phyloP scores from a whole-genome alignment of 2,888 invertebrate genomes.

The Malacosoma neustria region DNA sequence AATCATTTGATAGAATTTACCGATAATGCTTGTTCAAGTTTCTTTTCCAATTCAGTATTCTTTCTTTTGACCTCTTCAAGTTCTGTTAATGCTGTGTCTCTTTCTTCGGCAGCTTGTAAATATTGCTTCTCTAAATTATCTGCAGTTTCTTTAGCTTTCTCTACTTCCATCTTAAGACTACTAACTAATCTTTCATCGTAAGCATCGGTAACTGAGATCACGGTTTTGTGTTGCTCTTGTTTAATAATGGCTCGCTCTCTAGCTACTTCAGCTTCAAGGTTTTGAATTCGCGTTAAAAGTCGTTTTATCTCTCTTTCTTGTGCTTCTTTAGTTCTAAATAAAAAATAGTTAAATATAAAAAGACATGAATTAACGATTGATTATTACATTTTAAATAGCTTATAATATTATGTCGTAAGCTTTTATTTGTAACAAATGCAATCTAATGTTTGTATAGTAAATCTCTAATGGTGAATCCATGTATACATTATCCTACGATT shows the following conservation, averaged over 20 bases:
- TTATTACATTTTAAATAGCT: too few species aligned
- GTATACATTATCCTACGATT: too few species aligned
- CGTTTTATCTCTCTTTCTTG: conserved; percentile 91
- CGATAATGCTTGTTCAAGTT: conserved; percentile 79
- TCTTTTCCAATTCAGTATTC: conserved; percentile 85
- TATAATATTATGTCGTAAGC: too few species aligned
- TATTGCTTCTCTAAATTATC: conserved; percentile 89
- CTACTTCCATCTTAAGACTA: conserved; percentile 83
- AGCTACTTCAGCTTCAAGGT: conserved; percentile 87
- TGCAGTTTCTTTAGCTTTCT: conserved; percentile 84
- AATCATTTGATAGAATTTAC: too few species aligned
- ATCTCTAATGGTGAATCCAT: too few species aligned
- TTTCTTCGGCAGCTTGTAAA: conserved; percentile 82
- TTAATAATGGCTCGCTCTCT: conserved; percentile 77
- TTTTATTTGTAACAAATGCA: too few species aligned
- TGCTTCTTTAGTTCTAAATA: conserved; percentile 84
- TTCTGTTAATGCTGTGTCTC: conserved; percentile 83
- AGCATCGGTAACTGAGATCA: conserved; percentile 69
- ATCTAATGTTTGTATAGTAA: too few species aligned
- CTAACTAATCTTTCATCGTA: conserved; percentile 80
- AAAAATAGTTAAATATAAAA: not conserved
- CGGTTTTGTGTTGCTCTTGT: conserved; percentile 68
- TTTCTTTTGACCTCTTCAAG: conserved; percentile 86
- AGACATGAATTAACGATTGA: too few species aligned
- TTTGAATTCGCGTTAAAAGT: conserved; percentile 83